phyloP scores from a whole-genome alignment of 2,888 invertebrate genomes.

The Drosophila borealis region DNA sequence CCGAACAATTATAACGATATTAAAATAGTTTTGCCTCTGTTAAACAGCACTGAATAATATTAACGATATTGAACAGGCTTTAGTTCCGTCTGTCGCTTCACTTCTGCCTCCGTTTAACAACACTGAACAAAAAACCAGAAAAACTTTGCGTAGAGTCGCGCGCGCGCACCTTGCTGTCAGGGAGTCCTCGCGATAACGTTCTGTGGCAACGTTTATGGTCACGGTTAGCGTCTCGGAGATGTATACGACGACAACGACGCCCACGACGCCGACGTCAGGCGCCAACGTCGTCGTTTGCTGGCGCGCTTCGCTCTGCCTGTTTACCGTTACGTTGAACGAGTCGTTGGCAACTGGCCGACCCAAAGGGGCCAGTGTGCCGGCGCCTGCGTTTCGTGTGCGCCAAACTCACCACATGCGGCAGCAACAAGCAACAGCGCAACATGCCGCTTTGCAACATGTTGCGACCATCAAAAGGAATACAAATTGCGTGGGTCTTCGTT shows the following conservation, averaged over 20 bases:
- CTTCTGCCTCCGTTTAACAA: not conserved
- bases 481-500: not conserved
- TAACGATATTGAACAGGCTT: no score
- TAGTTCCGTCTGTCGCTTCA: no score
- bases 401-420: constrained; percentile 36
- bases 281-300: constrained; percentile 30
- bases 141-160: constrained; percentile 13
- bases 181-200: not conserved
- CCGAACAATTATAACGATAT: no score
- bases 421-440: constrained; percentile 34
- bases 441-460: constrained; percentile 13
- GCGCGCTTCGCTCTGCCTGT: constrained; percentile 32
- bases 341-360: constrained; percentile 46
- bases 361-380: not conserved
- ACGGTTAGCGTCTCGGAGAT: constrained; percentile 1
- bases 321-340: constrained; percentile 58
- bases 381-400: constrained; percentile 40
- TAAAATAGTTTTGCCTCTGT: no score
- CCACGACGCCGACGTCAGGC: constrained; percentile 46
- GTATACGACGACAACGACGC: constrained; percentile 31
- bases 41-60: no score
- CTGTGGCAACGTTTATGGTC: not conserved
- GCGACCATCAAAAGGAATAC: not conserved
- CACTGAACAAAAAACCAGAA: constrained; percentile 2
- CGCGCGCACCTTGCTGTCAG: constrained; percentile 13